Base-by-base conservation (phyloP, 2,113 vertebrate genomes). In the pig (Sus scrofa) region DNA sequence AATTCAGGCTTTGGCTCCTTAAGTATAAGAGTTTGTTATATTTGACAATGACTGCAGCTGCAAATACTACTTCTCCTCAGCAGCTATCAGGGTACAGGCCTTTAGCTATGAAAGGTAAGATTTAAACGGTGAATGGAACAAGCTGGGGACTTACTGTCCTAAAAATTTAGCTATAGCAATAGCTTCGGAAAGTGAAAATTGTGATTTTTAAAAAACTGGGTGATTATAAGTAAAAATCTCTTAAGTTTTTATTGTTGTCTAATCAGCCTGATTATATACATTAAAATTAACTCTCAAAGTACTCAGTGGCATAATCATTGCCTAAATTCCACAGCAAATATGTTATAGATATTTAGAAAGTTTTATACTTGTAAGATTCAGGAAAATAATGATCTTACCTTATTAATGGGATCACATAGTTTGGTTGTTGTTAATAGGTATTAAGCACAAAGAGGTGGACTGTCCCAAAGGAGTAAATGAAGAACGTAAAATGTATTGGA, bases 61-160 rank as follows among this genome's bases (percentile, higher is more conserved):
- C 58, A 94, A 88, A 93, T 9, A 18, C 74, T 86, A 22, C 71
- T 75, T 91, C 62, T 85, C 56, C 65, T 50, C 30, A 24, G 82
- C 74, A 70, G 74, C 92, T 92, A 96, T 82, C 56, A 91, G 73
- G 95, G 81, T 56, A 63, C 62, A 95, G 74, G 52, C 50, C 88
- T 56, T 94, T 78, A 68, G 26, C 56, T 79, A 16, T 84, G 37
- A 89, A 79, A 62, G 90, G 79, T 62, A 87, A 58, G 58, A 86
- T 70, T 63, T 83, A 89, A 94, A 89, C 67, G 30, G 79, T 95
- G 78, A 95, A 70, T 89, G 54, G 78, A 96, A 89, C 44, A 96
- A 82, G n/a, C n/a, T 58, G 12, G 15, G 32, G 50, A 44, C 65
- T 96, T 95, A 65, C 65, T 87, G 85, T 96, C 79, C 32, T 50